Conservation (phyloP, 1,140 invertebrate species). For the Protaetia brevitarsis region DNA sequence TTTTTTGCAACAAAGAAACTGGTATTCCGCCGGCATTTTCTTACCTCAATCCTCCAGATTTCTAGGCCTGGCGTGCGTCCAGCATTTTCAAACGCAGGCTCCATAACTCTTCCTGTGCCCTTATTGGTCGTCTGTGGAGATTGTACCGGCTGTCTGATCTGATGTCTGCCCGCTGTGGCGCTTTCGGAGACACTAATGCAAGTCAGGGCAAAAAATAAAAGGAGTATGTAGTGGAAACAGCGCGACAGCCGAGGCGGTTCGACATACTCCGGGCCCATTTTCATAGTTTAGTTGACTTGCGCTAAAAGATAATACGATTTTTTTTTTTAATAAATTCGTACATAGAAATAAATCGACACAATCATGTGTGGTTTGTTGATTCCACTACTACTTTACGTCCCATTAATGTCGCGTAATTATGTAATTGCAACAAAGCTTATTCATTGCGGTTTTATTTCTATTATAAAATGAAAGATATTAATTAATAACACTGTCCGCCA, state of each 20-base stretch:
- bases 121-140: neutral
- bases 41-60: slow-evolving; percentile 68
- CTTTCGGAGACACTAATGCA: slow-evolving; percentile 12
- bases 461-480: too few relatives aligned
- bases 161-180: slow-evolving; percentile 26
- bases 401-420: too few relatives aligned
- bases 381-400: too few relatives aligned
- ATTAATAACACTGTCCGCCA: too few relatives aligned
- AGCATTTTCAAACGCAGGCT: slow-evolving; percentile 61
- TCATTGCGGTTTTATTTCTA: too few relatives aligned
- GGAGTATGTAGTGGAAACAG: neutral
- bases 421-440: too few relatives aligned
- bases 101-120: slow-evolving; percentile 46
- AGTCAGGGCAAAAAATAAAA: neutral
- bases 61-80: slow-evolving; percentile 61
- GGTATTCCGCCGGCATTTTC: too few relatives aligned
- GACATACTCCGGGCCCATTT: neutral
- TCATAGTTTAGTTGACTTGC: neutral
- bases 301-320: slow-evolving; percentile 3
- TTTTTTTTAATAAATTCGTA: too few relatives aligned
- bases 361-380: too few relatives aligned
- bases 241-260: neutral
- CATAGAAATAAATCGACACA: too few relatives aligned
- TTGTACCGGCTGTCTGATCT: slow-evolving; percentile 17
- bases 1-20: too few relatives aligned